Conservation (phyloP, 2,113 vertebrate species). For the Cyprinus carpio region DNA sequence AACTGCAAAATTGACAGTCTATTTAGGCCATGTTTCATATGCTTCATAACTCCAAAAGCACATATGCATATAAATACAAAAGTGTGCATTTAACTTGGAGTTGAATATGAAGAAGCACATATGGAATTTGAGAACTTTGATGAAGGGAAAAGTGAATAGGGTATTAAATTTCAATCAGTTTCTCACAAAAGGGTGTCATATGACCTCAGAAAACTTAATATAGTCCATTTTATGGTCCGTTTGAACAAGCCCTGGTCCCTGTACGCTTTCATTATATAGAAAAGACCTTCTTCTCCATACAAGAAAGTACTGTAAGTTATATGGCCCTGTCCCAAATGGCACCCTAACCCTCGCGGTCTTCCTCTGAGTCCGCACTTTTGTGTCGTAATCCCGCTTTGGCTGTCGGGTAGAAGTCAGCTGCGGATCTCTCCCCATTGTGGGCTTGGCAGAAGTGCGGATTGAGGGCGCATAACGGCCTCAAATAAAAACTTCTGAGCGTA, state of each 20-base stretch:
- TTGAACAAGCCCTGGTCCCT: neutral
- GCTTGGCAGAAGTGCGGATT: too few species aligned
- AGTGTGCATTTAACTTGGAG: neutral
- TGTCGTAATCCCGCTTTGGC: too few species aligned
- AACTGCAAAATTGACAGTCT: neutral
- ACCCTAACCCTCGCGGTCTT: too few species aligned
- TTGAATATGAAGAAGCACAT: neutral
- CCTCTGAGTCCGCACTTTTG: too few species aligned
- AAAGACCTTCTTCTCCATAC: neutral
- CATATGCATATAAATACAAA: neutral
- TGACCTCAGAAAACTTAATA: neutral
- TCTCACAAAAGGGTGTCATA: neutral
- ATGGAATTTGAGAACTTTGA: neutral
- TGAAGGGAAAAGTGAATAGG: neutral
- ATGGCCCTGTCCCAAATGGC: too few species aligned
- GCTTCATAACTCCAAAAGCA: neutral
- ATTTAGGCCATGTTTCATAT: neutral
- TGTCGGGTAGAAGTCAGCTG: too few species aligned
- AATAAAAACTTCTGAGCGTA: too few species aligned
- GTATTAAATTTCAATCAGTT: neutral
- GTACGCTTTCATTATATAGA: neutral
- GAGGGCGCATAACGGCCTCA: too few species aligned
- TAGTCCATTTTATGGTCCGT: neutral
- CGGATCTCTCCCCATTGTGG: too few species aligned
- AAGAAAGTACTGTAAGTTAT: neutral